Conservation (phyloP, 2,888 invertebrate species). For the Agrochola lota region DNA sequence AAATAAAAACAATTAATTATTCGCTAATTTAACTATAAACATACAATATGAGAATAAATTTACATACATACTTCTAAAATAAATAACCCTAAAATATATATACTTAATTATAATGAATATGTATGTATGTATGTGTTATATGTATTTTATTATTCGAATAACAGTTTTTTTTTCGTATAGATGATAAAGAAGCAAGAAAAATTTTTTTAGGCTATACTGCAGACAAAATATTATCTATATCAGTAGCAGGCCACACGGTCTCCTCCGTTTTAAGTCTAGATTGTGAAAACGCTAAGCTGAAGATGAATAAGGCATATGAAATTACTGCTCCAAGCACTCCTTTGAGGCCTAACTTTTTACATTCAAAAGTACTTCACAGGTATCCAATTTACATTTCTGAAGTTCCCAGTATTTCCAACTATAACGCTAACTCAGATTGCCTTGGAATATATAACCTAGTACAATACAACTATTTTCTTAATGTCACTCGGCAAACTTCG, state of each 20-base stretch:
- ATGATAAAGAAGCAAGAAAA: background rate
- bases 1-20: no score
- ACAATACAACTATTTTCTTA: no score
- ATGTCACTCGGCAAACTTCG: no score
- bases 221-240: background rate
- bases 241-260: background rate
- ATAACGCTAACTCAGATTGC: constrained; percentile 7
- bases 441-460: constrained; percentile 4
- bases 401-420: constrained; percentile 17
- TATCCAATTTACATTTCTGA: constrained; percentile 42
- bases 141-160: no score
- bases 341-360: constrained; percentile 43
- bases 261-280: background rate
- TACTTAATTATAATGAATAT: no score
- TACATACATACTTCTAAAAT: no score
- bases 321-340: constrained; percentile 24
- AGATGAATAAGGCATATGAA: constrained; percentile 41
- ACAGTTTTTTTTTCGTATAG: no score
- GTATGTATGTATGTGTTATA: no score
- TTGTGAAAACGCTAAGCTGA: background rate
- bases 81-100: no score
- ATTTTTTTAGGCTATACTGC: background rate
- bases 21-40: no score
- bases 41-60: no score
- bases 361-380: constrained; percentile 33